Evolutionary conservation across 2,797 vertebrate genomes (phyloP), one percentile per base, ranked within the genome.

Genomic region (Allobates femoralis): DNA sequence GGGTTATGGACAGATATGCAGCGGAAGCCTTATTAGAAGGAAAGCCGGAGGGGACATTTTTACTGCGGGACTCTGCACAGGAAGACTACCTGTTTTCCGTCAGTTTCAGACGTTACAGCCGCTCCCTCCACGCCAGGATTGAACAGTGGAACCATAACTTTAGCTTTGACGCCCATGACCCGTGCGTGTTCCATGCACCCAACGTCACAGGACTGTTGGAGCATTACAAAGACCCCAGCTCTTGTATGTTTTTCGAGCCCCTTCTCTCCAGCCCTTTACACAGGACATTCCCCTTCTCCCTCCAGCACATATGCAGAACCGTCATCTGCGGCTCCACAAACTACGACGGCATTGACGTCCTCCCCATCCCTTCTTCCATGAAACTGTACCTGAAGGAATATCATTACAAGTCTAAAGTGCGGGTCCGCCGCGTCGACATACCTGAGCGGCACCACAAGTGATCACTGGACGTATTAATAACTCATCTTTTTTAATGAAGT

Each of bases 241-340:
- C 97, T 71, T 99, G 98, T 95, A 98, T 99, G 94, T 99, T 99
- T 93, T 99, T 99, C 56, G 97, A 99, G 89, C 98, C 98, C 0
- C 97, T 99, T 56, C 94, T 99, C 10, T 98, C 97, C 60, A 95
- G 95, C 6, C 97, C 97, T 0, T 94, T 99, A 12, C 94, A 96
- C 64, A 95, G 98, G 91, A 97, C 95, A 89, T 99, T 99, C 88
- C 96, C 98, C n/a, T 99, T 99, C 90, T 94, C 97, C 50, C 94
- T 99, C 2, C 98, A 99, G 87, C 98, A 98, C 87, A 94, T 99
- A 91, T 97, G 96, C 92, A 94, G 97, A 92, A 96, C 96, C 0
- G 95, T 97, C 84, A 97, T 99, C 90, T 99, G 98, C 87, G 97
- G 96, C 92, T 93, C 92, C 90, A 98, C 96, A 11, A 98, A 96